Conservation (phyloP, 2,797 vertebrate species). For the Hoplostethus atlanticus region DNA sequence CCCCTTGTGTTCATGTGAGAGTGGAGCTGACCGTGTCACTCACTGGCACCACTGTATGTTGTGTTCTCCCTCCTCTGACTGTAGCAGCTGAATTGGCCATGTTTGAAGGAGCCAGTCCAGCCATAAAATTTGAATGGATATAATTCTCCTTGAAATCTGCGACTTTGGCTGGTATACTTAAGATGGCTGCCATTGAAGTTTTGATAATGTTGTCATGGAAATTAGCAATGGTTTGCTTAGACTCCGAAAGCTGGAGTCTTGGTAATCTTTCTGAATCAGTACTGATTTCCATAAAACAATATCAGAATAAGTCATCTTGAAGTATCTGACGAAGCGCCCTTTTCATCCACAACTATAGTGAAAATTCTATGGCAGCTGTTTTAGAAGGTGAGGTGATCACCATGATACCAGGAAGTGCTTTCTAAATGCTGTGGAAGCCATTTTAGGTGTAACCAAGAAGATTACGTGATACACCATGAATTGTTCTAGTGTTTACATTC, state of each 20-base stretch:
- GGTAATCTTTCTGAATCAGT: too few species aligned
- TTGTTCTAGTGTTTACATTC: not conserved
- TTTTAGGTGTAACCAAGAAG: constrained; percentile 22
- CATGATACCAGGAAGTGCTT: not conserved
- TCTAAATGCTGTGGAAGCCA: constrained; percentile 3
- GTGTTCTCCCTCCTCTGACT: constrained; percentile 24
- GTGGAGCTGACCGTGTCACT: constrained; percentile 49
- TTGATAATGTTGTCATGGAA: not conserved
- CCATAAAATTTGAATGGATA: not conserved
- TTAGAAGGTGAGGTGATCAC: not conserved
- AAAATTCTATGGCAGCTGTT: not conserved
- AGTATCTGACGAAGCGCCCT: too few species aligned
- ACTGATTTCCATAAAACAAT: too few species aligned
- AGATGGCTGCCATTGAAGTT: not conserved
- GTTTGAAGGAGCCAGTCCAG: constrained; percentile 8
- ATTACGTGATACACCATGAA: constrained; percentile 14
- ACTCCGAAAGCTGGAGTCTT: not conserved
- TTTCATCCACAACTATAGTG: too few species aligned
- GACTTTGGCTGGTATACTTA: not conserved
- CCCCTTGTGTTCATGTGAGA: constrained; percentile 40
- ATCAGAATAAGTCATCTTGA: too few species aligned
- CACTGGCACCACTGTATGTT: constrained; percentile 37
- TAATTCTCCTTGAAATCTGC: not conserved
- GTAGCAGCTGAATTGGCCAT: constrained; percentile 33
- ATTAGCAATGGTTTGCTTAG: not conserved